phyloP scores from a whole-genome alignment of 1,140 invertebrate species.

The Lucilia sericata region DNA sequence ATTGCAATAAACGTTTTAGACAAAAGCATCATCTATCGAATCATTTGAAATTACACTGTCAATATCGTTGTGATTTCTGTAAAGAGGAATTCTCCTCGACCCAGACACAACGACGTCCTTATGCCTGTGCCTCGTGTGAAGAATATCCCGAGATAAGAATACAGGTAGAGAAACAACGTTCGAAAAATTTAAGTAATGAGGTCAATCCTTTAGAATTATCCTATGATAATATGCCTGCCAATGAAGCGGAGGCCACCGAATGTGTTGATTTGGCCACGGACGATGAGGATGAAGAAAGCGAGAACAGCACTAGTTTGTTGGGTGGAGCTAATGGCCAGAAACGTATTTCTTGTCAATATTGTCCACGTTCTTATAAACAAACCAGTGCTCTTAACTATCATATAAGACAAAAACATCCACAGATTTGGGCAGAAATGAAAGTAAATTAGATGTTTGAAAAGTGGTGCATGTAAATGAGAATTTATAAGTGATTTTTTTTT shows the following conservation, averaged over 20 bases:
- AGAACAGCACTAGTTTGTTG: not conserved
- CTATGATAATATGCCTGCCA: not conserved
- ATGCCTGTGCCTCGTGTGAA: slow-evolving; percentile 45
- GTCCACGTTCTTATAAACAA: slow-evolving; percentile 8
- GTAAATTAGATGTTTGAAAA: too few relatives aligned
- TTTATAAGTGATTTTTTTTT: too few relatives aligned
- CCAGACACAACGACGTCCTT: slow-evolving; percentile 44
- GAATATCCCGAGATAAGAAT: slow-evolving; percentile 18
- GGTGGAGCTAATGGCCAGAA: not conserved
- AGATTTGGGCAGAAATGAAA: too few relatives aligned
- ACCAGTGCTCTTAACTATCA: slow-evolving; percentile 15
- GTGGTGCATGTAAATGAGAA: too few relatives aligned
- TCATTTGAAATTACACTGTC: slow-evolving; percentile 52
- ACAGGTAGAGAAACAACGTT: slow-evolving; percentile 25
- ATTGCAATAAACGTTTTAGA: slow-evolving; percentile 58
- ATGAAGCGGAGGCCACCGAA: not conserved
- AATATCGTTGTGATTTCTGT: slow-evolving; percentile 49
- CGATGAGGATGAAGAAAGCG: not conserved
- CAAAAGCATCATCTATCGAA: slow-evolving; percentile 45
- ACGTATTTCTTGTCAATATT: not conserved
- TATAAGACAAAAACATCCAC: not conserved
- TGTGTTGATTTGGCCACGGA: slow-evolving; percentile 11
- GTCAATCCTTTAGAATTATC: not conserved
- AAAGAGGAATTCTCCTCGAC: slow-evolving; percentile 44
- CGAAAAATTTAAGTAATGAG: not conserved